Evolutionary conservation across 1,140 invertebrate species (phyloP).

Genomic region (Papilio helenus): DNA sequence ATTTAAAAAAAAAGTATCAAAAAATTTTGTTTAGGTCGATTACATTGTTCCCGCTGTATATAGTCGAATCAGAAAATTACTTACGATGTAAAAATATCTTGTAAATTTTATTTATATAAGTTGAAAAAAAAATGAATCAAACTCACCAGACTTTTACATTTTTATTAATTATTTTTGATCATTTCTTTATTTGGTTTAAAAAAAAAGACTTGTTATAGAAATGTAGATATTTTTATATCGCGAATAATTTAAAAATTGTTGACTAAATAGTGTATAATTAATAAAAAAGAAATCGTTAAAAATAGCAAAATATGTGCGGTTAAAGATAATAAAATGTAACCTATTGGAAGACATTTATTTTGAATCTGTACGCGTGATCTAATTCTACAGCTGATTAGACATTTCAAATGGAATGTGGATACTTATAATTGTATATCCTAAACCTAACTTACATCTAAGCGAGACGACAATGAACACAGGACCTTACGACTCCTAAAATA

Average conservation of each 20-base stretch:
- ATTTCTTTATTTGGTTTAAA: no score
- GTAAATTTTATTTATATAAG: no score
- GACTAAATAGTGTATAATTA: conserved; percentile 44
- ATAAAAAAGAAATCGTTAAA: conserved; percentile 17
- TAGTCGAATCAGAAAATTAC: conserved; percentile 41
- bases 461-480: conserved; percentile 68
- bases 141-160: no score
- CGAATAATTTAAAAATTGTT: conserved; percentile 40
- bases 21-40: conserved; percentile 75
- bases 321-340: conserved; percentile 64
- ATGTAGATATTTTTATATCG: background rate
- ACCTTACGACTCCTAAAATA: conserved; percentile 39
- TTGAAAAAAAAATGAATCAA: no score
- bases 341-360: conserved; percentile 80
- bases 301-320: conserved; percentile 40
- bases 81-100: conserved; percentile 21
- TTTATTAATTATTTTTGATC: no score
- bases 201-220: no score
- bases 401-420: conserved; percentile 66
- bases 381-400: conserved; percentile 47
- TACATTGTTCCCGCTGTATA: conserved; percentile 71
- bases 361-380: conserved; percentile 61
- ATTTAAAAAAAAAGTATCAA: conserved; percentile 64
- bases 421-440: conserved; percentile 46
- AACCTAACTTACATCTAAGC: conserved; percentile 52